Base-by-base conservation (phyloP, 2,113 vertebrate genomes). In the Nycticryphes semicollaris region DNA sequence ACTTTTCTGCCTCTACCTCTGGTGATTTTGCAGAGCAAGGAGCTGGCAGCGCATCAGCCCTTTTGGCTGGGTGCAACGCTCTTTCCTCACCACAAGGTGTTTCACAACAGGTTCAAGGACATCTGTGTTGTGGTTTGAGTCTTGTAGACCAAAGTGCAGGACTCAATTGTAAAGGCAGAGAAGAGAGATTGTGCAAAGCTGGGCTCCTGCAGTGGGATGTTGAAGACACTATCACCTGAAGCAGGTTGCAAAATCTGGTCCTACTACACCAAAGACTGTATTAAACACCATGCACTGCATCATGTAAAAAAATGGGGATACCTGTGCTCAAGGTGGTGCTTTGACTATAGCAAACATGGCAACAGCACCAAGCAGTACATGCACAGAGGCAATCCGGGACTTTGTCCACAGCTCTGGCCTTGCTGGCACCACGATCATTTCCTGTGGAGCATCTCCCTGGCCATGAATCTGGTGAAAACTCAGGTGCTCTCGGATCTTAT, bases 21-120 rank as follows among this genome's bases (percentile, higher is more conserved):
- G 51, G 16, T 39, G 60, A 66, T 64, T 64, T 72, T 59, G 8
- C 41, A 67, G 88, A 41, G 72, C 76, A 94, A 79, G 80, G 56
- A 80, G 57, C 68, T 73, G 33, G 69, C 76, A 82, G 57, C 8
- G 3, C 0, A 0, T 35, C 0, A 0, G 25, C 27, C 37, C 60
- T 84, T 90, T 81, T 0, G 0, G 12, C 33, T 39, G 43, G 23
- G 25, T 74, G 19, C 7, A 6, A 30, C 0, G 0, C 6, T n/a
- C 24, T 28, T 74, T 66, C 50, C 47, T 83, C 33, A 45, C 28
- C 14, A 0, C 1, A 1, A 59, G 12, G 51, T 63, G 27, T 93
- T 97, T 91, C 90, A 91, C 84, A 96, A 48, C 6, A 45, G 23
- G 28, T 7, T 87, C 54, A 88, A 69, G 84, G 85, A 39, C 64